Evolutionary conservation across 2,888 invertebrate species (phyloP).

Genomic region (Xestia rhomboidea): DNA sequence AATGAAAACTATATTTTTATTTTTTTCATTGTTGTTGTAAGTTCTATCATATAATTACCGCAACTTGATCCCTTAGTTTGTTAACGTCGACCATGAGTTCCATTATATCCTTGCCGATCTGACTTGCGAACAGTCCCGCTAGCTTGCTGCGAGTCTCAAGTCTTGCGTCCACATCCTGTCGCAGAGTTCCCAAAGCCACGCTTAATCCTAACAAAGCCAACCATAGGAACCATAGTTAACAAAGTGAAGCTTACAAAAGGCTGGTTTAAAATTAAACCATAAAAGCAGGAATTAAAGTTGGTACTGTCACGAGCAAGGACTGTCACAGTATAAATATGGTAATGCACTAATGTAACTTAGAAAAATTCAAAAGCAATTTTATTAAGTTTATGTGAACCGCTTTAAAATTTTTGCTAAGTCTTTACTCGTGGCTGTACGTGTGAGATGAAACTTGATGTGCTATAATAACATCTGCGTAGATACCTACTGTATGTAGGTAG

Average conservation of each 20-base stretch:
- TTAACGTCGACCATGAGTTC: slow-evolving; percentile 93
- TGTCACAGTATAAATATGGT: no score
- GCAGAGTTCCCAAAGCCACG: slow-evolving; percentile 91
- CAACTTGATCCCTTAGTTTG: slow-evolving; percentile 93
- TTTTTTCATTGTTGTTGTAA: background rate
- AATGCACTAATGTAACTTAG: no score
- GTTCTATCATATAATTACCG: slow-evolving; percentile 83
- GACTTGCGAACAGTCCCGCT: slow-evolving; percentile 93
- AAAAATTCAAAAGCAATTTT: no score
- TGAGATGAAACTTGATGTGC: background rate
- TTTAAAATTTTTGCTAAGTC: no score
- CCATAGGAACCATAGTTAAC: background rate
- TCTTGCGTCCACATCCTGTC: slow-evolving; percentile 93
- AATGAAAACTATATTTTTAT: background rate
- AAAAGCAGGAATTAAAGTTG: background rate
- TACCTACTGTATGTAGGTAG: background rate
- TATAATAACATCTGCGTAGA: background rate
- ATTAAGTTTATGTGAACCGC: no score
- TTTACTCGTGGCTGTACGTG: background rate
- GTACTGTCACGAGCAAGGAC: background rate
- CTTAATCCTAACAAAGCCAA: slow-evolving; percentile 87
- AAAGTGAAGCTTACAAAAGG: background rate
- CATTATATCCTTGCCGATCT: slow-evolving; percentile 95
- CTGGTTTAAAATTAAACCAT: background rate
- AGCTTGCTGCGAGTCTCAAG: slow-evolving; percentile 93